Conservation (phyloP, 2,113 vertebrate species). For the Tapirus terrestris region DNA sequence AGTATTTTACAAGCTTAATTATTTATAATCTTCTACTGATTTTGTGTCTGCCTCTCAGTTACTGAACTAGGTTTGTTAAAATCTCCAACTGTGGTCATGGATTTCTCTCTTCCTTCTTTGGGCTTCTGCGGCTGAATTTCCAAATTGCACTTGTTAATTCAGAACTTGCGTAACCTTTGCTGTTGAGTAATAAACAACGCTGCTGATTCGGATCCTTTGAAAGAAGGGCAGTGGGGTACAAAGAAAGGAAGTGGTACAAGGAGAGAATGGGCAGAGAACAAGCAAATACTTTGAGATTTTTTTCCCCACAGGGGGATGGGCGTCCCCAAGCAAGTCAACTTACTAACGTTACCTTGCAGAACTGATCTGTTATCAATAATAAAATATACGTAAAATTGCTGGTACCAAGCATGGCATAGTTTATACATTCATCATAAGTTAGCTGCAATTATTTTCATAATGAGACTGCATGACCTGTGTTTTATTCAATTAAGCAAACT, state of each 20-base stretch:
- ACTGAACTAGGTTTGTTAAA: neutral
- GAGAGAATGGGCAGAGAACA: too few relatives aligned
- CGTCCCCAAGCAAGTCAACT: neutral
- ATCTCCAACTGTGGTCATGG: accelerated
- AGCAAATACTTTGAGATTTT: too few relatives aligned
- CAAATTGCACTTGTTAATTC: too few relatives aligned
- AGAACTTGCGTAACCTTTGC: neutral
- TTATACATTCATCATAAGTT: accelerated
- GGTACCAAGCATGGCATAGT: accelerated
- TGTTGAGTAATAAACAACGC: accelerated
- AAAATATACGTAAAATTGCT: too few relatives aligned
- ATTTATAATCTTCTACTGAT: neutral
- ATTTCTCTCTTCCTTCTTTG: too few relatives aligned
- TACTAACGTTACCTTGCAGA: neutral
- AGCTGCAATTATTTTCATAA: too few relatives aligned
- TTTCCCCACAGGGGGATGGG: accelerated
- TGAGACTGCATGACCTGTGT: accelerated
- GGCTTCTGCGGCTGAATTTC: neutral
- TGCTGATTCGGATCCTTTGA: neutral
- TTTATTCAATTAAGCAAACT: accelerated
- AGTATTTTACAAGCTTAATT: accelerated
- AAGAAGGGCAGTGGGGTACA: neutral
- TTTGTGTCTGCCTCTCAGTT: neutral
- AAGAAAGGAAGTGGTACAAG: neutral
- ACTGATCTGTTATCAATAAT: too few relatives aligned